These are phyloP conservation scores for Virgularia gustaviana DNA, from an alignment of 92 coral and sea anemone genomes.

Conservation along the genomic window DNA sequence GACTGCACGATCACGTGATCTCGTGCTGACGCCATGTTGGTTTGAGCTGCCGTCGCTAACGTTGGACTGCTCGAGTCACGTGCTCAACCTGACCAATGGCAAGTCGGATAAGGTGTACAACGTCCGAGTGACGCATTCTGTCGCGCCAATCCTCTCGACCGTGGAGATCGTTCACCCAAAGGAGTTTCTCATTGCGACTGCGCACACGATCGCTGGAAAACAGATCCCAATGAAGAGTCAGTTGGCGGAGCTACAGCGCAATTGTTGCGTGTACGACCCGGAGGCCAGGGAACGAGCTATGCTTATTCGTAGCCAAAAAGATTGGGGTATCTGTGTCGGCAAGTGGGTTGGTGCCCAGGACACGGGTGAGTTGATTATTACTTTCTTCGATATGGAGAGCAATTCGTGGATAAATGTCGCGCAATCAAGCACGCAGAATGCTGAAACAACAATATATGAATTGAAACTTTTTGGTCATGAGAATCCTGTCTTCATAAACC, in stretches of 20 bases:
- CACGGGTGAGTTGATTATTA: slow-evolving; percentile 38
- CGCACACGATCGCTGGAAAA: slow-evolving; percentile 59
- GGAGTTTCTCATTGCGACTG: slow-evolving; percentile 55
- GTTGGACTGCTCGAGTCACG: slow-evolving; percentile 26
- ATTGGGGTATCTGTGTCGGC: slow-evolving; percentile 57
- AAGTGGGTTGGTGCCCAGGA: slow-evolving; percentile 64
- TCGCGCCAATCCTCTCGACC: slow-evolving; percentile 55
- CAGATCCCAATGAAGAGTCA: slow-evolving; percentile 55
- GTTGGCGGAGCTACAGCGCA: slow-evolving; percentile 26
- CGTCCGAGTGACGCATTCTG: slow-evolving; percentile 62
- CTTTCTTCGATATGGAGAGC: slow-evolving; percentile 43
- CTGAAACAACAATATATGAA: slow-evolving; percentile 27
- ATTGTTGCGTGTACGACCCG: slow-evolving; percentile 40
- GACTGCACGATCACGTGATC: slow-evolving; percentile 13
- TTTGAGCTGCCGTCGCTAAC: slow-evolving; percentile 27
- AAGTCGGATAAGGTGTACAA: slow-evolving; percentile 16
- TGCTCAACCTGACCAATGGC: slow-evolving; percentile 16
- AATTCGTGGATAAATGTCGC: slow-evolving; percentile 34
- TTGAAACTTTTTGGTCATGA: slow-evolving; percentile 32
- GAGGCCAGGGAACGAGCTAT: slow-evolving; percentile 62
- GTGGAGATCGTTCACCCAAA: slow-evolving; percentile 59
- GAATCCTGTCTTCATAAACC: slow-evolving; percentile 29
- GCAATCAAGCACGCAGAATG: slow-evolving; percentile 32
- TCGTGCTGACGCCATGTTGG: slow-evolving; percentile 31
- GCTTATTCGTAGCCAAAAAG: slow-evolving; percentile 51